Evolutionary conservation across 2,888 invertebrate species (phyloP), one percentile per base, ranked within the genome.

Genomic region (Sthenelais limicola): DNA sequence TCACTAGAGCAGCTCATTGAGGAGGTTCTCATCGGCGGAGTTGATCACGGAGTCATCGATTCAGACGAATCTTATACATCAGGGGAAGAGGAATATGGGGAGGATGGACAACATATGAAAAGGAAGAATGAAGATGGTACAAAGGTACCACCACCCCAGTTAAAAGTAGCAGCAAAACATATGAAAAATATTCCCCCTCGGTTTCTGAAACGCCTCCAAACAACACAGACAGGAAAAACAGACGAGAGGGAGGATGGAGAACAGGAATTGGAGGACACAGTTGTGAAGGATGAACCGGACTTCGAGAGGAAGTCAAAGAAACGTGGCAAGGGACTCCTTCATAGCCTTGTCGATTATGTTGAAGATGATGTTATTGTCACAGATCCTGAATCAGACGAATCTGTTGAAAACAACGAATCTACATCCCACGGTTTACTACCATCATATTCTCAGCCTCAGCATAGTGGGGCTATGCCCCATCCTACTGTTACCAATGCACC

Each of bases 121-220:
- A 33, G 70, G 26, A 28, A 26, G 24, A 28, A 68, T 32, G 69
- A 74, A 28, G 66, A 56, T 21, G 38, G 24, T 18, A 32, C 68
- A 12, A 79, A 79, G 35, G 73, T 76, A n/a, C 75, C 79, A 52
- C 79, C 79, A 3, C 74, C 78, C 5, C 79, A 79, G 58, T 56
- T 79, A 54, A 79, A 79, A 67, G 79, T 79, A 21, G 79, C 79
- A 28, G 76, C 78, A 32, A 79, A 79, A 51, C 79, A 79, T 72
- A 79, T 79, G 79, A 76, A 76, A 26, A 77, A 75, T 51, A 67
- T 79, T 43, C 79, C 79, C 7, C 79, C 79, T 15, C 49, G 79
- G 26, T 79, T 79, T 48, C 68, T 77, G 24, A 66, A 75, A 21
- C 71, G 73, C 24, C 68, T 79, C 26, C 75, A 79, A 48, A 71